Base-by-base conservation (phyloP, 2,888 invertebrate species). In the Elegia similella region DNA sequence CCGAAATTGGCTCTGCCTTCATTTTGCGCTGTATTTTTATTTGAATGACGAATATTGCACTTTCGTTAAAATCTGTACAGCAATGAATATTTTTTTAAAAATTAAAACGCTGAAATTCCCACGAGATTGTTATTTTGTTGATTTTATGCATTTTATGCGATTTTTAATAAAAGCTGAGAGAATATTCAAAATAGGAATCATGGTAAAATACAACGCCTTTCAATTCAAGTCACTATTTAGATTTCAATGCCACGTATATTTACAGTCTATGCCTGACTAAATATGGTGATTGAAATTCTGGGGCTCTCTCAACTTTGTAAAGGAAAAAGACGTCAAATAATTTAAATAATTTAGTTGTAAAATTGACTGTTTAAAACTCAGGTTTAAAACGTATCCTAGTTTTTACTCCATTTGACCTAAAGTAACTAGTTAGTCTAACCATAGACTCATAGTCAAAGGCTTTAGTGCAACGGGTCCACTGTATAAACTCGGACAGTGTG, bases 401-500 rank as follows among this genome's bases (percentile, higher is more conserved):
- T 38, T 3, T 38, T 23, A 3, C 5, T 38, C n/a, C 6, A n/a
- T 38, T 12, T 30, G 47, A 47, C 30, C 47, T 30, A 47, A 47
- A 47, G 30, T 12, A 47, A 15, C 47, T 47, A 30, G 29, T 47
- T 47, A 30, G n/a, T 47, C 30, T 47, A 47, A 47, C 30, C 47
- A n/a, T 17, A 38, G 34, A 17, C 12, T 38, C 16, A 34, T 34
- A 50, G 34, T 38, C 34, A 50, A 50, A 50, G 47, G 34, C 16
- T 34, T 16, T 50, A 50, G 50, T n/a, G 16, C 50, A 12, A 38
- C 34, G 50, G 50, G 50, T 50, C 32, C 16, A 34, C 50, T 15
- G 32, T 32, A 47, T 17, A 32, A 46, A 32, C 32, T 10, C 50
- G 32, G 50, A 34, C 34, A 1, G 34, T 12, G 17, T 16, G 16